These are phyloP conservation scores for Tridacna crocea DNA, from an alignment of 2,888 invertebrate species.

Conservation along the genomic window DNA sequence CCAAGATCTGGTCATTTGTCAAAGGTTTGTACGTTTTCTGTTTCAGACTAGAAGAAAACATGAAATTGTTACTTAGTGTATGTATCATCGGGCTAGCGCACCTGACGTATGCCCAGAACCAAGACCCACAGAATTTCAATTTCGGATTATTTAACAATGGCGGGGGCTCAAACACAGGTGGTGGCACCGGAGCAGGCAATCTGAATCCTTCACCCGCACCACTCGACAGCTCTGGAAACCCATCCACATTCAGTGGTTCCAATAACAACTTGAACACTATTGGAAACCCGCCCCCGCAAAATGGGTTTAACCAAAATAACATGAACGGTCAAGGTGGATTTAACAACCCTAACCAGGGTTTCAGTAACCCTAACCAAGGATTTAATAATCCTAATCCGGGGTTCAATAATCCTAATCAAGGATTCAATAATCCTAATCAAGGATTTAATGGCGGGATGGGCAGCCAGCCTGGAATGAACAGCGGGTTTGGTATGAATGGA, in stretches of 20 bases:
- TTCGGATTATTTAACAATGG: conserved; percentile 29
- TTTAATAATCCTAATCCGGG: background rate
- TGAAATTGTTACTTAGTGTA: conserved; percentile 16
- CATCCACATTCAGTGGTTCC: background rate
- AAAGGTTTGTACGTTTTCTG: background rate
- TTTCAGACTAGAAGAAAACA: conserved; percentile 2
- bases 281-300: conserved; percentile 12
- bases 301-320: background rate
- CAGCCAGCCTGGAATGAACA: conserved; percentile 14
- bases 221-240: background rate
- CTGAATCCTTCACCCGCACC: conserved; percentile 9
- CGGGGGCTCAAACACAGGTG: background rate
- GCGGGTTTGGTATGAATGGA: conserved; percentile 23
- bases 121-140: conserved; percentile 1
- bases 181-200: background rate
- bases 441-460: conserved; percentile 21
- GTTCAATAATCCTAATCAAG: background rate
- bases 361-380: background rate
- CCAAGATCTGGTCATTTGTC: too few relatives aligned
- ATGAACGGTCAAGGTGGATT: background rate
- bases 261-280: conserved; percentile 17
- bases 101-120: conserved; percentile 20
- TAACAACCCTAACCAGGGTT: background rate
- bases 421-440: background rate
- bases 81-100: conserved; percentile 31